Conservation (phyloP, 1,140 invertebrate genomes). For the Chionoecetes opilio region DNA sequence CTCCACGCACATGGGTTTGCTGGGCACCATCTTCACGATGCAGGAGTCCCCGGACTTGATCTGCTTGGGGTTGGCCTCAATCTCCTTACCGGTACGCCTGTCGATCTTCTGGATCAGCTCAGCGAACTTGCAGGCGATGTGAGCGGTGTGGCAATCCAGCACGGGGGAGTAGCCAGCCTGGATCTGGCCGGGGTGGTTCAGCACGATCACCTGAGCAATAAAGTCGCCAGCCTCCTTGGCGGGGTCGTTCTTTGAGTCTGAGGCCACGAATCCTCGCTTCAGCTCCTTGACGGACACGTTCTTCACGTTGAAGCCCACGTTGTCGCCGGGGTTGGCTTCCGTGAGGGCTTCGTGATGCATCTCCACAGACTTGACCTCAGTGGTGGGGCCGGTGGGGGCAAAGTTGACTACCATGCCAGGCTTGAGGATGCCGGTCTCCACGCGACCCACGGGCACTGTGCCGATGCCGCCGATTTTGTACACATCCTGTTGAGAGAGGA, state of each 20-base stretch:
- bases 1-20: conserved; percentile 98
- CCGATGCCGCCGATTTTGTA: conserved; percentile 99
- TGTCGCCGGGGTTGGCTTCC: conserved; percentile 98
- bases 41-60: conserved; percentile 98
- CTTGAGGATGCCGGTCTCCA: conserved; percentile 98
- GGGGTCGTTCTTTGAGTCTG: conserved; percentile 98
- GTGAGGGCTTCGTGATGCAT: conserved; percentile 99
- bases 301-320: conserved; percentile 99
- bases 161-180: conserved; percentile 98
- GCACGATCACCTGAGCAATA: conserved; percentile 97
- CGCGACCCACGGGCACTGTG: conserved; percentile 98
- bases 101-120: conserved; percentile 99
- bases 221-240: conserved; percentile 96
- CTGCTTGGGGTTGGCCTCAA: conserved; percentile 87
- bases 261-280: conserved; percentile 97
- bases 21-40: conserved; percentile 95
- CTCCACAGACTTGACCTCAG: conserved; percentile 99
- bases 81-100: conserved; percentile 92
- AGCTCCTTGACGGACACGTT: conserved; percentile 99
- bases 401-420: conserved; percentile 99
- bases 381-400: conserved; percentile 96
- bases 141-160: conserved; percentile 99
- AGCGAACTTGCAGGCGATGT: conserved; percentile 99
- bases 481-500: conserved; percentile 91
- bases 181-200: conserved; percentile 99